Evolutionary conservation across 2,888 invertebrate genomes (phyloP), one percentile per base, ranked within the genome.

Genomic region (Sympetrum striolatum): DNA sequence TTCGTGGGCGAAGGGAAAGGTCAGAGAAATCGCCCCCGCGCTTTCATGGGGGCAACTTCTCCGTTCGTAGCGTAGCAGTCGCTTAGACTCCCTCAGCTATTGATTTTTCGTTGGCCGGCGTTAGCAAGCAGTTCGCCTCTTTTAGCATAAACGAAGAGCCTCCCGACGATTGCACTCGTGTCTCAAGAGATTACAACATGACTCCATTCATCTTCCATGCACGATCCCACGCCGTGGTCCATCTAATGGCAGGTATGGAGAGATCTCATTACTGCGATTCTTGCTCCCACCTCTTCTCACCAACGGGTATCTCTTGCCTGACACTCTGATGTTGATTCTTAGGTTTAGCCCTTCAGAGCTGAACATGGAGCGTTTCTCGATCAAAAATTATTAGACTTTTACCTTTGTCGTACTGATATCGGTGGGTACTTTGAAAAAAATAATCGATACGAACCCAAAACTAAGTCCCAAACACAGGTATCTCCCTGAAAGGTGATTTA

Each of bases 131-230:
- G 86, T 86, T 86, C 86, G 4, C 35, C 22, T 18, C 37, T 60
- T 60, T 58, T 58, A 25, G 15, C n/a, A 58, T 12, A 22, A 31
- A 31, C 31, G 86, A 60, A 60, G 60, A 18, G 22, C 3, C 8
- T 37, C 15, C 86, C 10, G 48, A 37, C 22, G 2, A 86, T 10
- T 25, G 12, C n/a, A 25, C 25, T 31, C 60, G 37, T 60, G 73
- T 86, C 37, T 86, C 60, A 25, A 2, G 18, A 22, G 35, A 5
- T 25, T 25, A n/a, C 86, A 64, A 31, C 2, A 86, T 86, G 86
- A 86, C 86, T 86, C 86, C 86, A 37, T 86, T 86, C 64, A 64
- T 86, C 37, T 53, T 86, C 31, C 86, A 86, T 64, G 39, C 86
- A 60, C 35, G 86, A 22, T 86, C 86, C 37, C 86, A 58, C n/a